These are phyloP conservation scores for Clostera curtula DNA, from an alignment of 2,888 invertebrate genomes.

Conservation along the genomic window DNA sequence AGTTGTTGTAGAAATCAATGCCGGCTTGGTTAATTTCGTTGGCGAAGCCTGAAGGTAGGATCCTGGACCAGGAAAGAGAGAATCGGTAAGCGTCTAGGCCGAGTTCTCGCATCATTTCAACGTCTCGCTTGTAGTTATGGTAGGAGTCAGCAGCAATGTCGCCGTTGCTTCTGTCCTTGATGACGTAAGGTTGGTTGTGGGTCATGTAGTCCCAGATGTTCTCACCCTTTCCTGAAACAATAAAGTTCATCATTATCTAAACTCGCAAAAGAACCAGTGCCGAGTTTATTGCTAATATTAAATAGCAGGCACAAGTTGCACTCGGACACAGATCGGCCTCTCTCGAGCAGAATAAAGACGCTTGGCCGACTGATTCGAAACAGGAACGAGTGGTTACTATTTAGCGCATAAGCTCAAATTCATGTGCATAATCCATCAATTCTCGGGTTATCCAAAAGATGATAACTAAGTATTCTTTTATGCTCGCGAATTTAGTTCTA, in stretches of 20 bases:
- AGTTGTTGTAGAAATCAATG: too few species aligned
- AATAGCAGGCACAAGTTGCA: too few species aligned
- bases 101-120: slow-evolving; percentile 26
- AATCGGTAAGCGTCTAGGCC: slow-evolving; percentile 67
- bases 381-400: too few species aligned
- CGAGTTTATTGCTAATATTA: too few species aligned
- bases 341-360: too few species aligned
- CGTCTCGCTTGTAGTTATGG: slow-evolving; percentile 72
- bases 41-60: too few species aligned
- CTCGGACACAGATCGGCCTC: too few species aligned
- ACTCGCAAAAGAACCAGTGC: too few species aligned
- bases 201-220: slow-evolving; percentile 46
- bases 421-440: neutral
- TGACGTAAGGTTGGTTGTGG: slow-evolving; percentile 33
- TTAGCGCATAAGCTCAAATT: neutral
- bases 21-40: too few species aligned
- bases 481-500: too few species aligned
- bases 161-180: slow-evolving; percentile 57
- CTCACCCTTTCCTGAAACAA: slow-evolving; percentile 36
- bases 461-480: neutral
- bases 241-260: neutral
- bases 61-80: slow-evolving; percentile 76
- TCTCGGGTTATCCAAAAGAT: too few species aligned
- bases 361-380: too few species aligned
- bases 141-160: slow-evolving; percentile 76